Percentiles rank a stretch among this genome's conserved stretches.
Conservation (phyloP, 2,113 vertebrate species). For the Melanocharis versteri region DNA sequence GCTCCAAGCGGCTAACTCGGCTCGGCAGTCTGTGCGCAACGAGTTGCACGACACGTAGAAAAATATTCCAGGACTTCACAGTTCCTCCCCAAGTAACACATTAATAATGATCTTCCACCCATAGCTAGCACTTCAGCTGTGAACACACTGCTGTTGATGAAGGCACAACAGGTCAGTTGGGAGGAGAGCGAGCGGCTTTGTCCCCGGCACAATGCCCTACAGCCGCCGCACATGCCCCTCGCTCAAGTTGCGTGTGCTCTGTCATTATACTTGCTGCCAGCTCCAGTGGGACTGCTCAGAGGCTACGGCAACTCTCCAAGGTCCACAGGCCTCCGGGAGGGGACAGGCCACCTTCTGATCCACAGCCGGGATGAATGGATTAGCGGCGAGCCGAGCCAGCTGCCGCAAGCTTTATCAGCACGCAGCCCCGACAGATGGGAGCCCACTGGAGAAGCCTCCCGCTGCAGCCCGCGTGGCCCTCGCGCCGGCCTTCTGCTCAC, state of each 20-base stretch:
- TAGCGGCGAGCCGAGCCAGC: conserved; percentile 58
- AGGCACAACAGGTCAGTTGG: background rate
- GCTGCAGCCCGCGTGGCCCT: conserved; percentile 55
- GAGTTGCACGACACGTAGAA: background rate
- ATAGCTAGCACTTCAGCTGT: background rate
- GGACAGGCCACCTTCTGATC: conserved; percentile 55
- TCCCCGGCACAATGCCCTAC: background rate
- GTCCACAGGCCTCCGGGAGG: conserved; percentile 8
- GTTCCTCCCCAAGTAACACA: background rate
- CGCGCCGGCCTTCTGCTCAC: conserved; percentile 66
- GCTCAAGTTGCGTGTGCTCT: background rate
- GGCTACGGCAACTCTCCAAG: background rate
- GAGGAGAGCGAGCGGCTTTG: background rate
- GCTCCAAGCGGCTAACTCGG: background rate
- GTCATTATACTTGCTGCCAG: background rate
- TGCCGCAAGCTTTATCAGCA: conserved; percentile 67
- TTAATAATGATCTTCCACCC: background rate
- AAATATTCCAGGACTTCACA: background rate
- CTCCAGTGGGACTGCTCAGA: background rate
- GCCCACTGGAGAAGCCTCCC: conserved; percentile 68
- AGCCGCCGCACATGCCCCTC: background rate
- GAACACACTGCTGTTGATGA: background rate
- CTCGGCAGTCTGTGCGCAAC: background rate
- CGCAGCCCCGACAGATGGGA: conserved; percentile 80
- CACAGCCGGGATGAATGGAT: conserved; percentile 65